A percentile compares a stretch with the other conserved stretches of the same genome.
Evolutionary conservation across 2,797 vertebrate genomes (phyloP).

Genomic region (Picus viridis): DNA sequence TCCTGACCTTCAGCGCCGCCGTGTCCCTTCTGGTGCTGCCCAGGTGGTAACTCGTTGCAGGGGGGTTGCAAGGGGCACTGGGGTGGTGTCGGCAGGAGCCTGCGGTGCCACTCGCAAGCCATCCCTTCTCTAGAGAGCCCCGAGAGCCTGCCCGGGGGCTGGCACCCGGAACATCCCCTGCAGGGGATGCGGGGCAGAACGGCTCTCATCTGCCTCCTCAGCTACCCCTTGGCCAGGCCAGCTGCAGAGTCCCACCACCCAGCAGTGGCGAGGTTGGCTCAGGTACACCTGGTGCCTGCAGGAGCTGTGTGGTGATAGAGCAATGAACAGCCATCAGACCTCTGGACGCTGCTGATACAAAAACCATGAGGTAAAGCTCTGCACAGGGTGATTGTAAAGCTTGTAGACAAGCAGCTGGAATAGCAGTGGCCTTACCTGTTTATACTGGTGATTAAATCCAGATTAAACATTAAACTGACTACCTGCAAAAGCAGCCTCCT

Average conservation of each 20-base stretch:
- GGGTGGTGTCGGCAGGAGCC: not conserved
- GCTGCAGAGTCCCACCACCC: no score
- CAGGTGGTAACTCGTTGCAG: no score
- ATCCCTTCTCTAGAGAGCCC: not conserved
- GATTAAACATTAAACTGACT: not conserved
- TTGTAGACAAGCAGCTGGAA: not conserved
- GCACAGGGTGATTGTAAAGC: fast-evolving
- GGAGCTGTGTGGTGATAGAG: not conserved
- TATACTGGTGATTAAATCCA: fast-evolving
- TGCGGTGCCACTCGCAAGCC: not conserved
- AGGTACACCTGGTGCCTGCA: not conserved
- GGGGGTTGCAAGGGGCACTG: no score
- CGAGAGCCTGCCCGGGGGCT: not conserved
- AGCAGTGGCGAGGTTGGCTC: not conserved
- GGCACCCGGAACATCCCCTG: not conserved
- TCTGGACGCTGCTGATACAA: fast-evolving
- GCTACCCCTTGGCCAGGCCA: no score
- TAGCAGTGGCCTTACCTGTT: fast-evolving
- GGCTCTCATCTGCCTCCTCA: not conserved
- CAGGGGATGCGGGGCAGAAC: not conserved
- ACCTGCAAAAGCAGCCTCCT: not conserved
- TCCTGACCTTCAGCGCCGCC: not conserved
- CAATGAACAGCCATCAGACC: fast-evolving
- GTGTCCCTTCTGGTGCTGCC: not conserved
- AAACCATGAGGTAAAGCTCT: fast-evolving